Evolutionary conservation across 2,888 invertebrate species (phyloP).

Genomic region (Nephrotoma guestfalica): DNA sequence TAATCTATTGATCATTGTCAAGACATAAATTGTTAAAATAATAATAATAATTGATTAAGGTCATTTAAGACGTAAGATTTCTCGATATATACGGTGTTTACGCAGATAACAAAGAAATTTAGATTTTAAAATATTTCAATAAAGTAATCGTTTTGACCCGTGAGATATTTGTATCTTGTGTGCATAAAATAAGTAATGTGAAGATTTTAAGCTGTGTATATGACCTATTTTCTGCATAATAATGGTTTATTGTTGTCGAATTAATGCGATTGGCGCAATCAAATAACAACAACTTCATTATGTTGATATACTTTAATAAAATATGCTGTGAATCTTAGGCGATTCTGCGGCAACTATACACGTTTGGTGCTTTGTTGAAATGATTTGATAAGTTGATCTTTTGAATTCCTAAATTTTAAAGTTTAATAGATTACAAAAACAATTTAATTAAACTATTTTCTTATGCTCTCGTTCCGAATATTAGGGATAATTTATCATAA

Average conservation of each 20-base stretch:
- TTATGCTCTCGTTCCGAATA: background rate
- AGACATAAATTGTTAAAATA: background rate
- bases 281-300: background rate
- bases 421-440: background rate
- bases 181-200: no score
- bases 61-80: background rate
- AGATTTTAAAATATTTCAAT: no score
- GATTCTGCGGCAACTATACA: background rate
- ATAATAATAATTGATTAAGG: background rate
- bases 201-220: no score
- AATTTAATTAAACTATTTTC: background rate
- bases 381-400: background rate
- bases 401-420: background rate
- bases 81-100: background rate
- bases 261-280: background rate
- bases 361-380: background rate
- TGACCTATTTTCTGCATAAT: background rate
- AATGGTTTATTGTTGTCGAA: background rate
- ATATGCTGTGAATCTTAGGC: background rate
- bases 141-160: no score
- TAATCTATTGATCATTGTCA: background rate
- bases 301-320: background rate
- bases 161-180: no score
- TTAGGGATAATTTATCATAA: background rate
- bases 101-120: background rate